Evolutionary conservation across 92 coral and sea anemone genomes (phyloP).

Genomic region (Umimayanthus chanpuru): DNA sequence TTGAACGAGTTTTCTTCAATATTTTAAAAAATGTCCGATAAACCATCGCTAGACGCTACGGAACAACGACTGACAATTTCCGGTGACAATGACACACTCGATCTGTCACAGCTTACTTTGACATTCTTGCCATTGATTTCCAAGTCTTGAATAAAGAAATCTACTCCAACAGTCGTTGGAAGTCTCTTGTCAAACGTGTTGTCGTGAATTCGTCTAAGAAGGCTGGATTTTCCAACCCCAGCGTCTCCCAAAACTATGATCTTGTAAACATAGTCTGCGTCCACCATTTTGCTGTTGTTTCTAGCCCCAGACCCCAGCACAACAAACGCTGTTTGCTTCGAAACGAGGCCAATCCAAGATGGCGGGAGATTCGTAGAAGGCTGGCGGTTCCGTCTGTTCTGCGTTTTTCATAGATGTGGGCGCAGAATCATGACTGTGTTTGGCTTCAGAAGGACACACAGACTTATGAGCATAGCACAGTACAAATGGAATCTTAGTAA

Average conservation of each 20-base stretch:
- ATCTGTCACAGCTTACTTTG: conserved; percentile 53
- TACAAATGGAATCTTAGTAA: not conserved
- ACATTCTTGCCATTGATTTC: conserved; percentile 73
- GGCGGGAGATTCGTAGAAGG: conserved; percentile 38
- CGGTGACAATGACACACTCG: not conserved
- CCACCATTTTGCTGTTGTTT: conserved; percentile 60
- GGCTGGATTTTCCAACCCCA: conserved; percentile 95
- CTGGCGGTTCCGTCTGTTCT: not conserved
- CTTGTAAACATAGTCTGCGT: conserved; percentile 76
- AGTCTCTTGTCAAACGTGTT: conserved; percentile 69
- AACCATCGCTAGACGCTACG: no score
- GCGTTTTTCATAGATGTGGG: not conserved
- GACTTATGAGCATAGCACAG: not conserved
- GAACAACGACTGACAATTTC: not conserved
- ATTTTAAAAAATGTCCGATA: no score
- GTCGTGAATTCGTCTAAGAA: conserved; percentile 77
- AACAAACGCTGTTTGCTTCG: not conserved
- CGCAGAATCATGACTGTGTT: not conserved
- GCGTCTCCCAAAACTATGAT: conserved; percentile 85
- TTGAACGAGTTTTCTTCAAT: no score
- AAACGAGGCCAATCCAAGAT: conserved; percentile 42
- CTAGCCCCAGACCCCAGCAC: not conserved
- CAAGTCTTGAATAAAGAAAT: conserved; percentile 84
- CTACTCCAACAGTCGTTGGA: conserved; percentile 90
- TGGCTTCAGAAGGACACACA: conserved; percentile 10